Conservation (phyloP, 1,140 invertebrate species). For the Lucilia cuprina region DNA sequence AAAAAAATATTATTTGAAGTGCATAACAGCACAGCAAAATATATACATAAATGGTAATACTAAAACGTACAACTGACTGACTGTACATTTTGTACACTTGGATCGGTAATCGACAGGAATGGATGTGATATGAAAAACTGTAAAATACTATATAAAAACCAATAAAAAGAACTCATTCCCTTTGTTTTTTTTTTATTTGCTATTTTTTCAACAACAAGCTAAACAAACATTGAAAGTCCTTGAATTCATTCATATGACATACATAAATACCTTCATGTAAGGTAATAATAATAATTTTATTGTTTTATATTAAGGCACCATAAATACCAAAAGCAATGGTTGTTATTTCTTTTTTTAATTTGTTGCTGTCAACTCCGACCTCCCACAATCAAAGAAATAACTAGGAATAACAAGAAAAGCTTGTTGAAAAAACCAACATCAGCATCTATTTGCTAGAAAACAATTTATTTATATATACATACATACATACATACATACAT, state of each 20-base stretch:
- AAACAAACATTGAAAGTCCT: background rate
- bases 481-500: too few species aligned
- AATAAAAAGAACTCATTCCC: background rate
- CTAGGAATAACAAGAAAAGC: background rate
- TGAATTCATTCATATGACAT: background rate
- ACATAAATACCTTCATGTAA: constrained; percentile 6
- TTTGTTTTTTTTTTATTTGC: background rate
- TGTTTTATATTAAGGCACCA: background rate
- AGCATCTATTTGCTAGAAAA: background rate
- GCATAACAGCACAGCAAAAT: too few species aligned
- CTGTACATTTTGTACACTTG: too few species aligned
- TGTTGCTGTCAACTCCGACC: background rate
- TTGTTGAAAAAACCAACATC: background rate
- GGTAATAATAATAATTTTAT: constrained; percentile 24
- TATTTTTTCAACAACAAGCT: background rate
- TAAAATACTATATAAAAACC: background rate
- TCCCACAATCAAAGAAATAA: background rate
- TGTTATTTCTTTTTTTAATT: background rate
- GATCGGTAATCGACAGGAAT: too few species aligned
- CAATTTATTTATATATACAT: background rate
- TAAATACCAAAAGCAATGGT: constrained; percentile 6
- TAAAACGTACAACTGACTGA: too few species aligned
- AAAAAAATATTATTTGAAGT: too few species aligned
- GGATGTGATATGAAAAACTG: too few species aligned
- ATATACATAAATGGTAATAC: too few species aligned